phyloP scores from a whole-genome alignment of 2,797 vertebrate species.

The Leptoclinus maculatus region DNA sequence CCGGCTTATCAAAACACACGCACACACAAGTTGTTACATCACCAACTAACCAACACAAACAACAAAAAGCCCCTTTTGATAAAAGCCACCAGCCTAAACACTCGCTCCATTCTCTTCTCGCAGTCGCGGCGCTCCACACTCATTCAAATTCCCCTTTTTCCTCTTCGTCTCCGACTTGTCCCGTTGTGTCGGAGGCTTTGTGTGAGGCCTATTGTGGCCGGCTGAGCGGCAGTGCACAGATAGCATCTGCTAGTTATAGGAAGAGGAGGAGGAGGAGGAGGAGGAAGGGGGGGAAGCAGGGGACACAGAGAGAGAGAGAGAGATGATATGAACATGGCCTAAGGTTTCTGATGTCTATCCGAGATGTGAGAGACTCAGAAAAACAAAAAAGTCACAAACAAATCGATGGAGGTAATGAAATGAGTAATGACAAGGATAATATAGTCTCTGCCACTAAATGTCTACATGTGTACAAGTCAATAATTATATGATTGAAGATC shows the following conservation, averaged over 20 bases:
- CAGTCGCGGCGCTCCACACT: conserved; percentile 43
- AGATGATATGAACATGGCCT: conserved; percentile 51
- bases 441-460: conserved; percentile 1
- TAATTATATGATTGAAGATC: conserved; percentile 13
- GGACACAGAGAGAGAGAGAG: conserved; percentile 19
- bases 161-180: conserved; percentile 64
- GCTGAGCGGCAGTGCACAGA: conserved; percentile 63
- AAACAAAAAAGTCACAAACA: conserved; percentile 42
- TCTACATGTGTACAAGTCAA: conserved; percentile 26
- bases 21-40: conserved; percentile 48
- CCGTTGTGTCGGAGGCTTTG: conserved; percentile 71
- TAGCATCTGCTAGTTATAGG: conserved; percentile 75
- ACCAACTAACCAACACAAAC: conserved; percentile 67
- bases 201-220: conserved; percentile 73
- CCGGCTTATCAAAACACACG: conserved; percentile 68
- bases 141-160: conserved; percentile 61
- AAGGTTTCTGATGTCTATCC: conserved; percentile 58
- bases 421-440: not conserved
- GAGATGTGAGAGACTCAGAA: conserved; percentile 38
- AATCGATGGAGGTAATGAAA: conserved; percentile 22
- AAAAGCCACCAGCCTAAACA: conserved; percentile 72
- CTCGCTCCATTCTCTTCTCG: conserved; percentile 60
- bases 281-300: conserved; percentile 25
- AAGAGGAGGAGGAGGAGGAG: conserved; percentile 39
- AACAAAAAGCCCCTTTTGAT: conserved; percentile 74